Base-by-base conservation (phyloP, 2,797 vertebrate genomes). In the Pangasius djambal region DNA sequence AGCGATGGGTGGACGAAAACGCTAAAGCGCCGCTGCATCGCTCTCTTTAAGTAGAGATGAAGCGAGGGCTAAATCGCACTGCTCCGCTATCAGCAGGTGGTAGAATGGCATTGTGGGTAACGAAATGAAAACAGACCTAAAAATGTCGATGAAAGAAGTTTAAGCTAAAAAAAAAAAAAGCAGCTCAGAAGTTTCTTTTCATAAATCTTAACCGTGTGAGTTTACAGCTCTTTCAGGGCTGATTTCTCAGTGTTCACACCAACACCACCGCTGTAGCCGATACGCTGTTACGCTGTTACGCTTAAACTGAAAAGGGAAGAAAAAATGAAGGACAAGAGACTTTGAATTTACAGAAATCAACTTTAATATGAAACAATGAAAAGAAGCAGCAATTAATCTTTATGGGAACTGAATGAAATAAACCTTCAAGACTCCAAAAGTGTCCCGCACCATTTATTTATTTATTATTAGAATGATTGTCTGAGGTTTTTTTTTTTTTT, bases 361-460 rank as follows among this genome's bases (percentile, higher is more conserved):
- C 91, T 96, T 97, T 96, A 96, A 94, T 97, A 94, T 93, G 93
- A 94, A 95, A 95, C 70, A 59, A 90, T 48, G 89, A 92, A 79
- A 91, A 93, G 44, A 90, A 90, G 93, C 93, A 94, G 89, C 78
- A 87, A 52, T 25, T 37, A 18, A 63, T 63, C n/a, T 4, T 89
- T 22, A 86, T 75, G 57, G 48, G 37, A 70, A 89, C 37, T 20
- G 52, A 37, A 75, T 75, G 88, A 67, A 65, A 83, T 67, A 67
- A 65, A 86, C 72, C 92, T 89, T 40, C 50, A 87, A 92, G 79
- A 50, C 63, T 79, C 92, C 91, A 93, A 94, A 94, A 91, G 88
- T 92, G 90, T 90, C 90, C 91, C 63, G 87, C 92, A 92, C 90
- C 87, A 65, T 65, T 63, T 28, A 44, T 65, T 63, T 28, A 44